These are phyloP conservation scores for Xestia rhomboidea DNA, from an alignment of 2,888 invertebrate genomes.

Conservation along the genomic window DNA sequence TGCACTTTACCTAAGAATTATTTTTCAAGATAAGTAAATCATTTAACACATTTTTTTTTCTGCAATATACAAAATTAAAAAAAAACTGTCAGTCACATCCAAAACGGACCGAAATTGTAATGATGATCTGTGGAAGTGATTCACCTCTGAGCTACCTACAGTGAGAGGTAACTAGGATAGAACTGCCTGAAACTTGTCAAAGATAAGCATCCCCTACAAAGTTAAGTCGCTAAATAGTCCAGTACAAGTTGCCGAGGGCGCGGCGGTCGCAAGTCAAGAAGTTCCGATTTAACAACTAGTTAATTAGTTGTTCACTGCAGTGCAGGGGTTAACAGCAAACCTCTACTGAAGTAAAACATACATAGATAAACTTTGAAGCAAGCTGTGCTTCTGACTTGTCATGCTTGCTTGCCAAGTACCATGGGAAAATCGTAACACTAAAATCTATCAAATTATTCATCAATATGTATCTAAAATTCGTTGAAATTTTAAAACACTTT, in stretches of 20 bases:
- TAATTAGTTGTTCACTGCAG: conserved; percentile 35
- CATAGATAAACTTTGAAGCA: not conserved
- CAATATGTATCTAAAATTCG: too few relatives aligned
- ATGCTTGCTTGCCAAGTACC: not conserved
- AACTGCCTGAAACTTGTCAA: conserved; percentile 62
- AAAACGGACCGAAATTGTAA: not conserved
- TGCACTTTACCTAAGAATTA: not conserved
- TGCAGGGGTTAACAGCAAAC: conserved; percentile 6
- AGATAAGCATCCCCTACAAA: conserved; percentile 67
- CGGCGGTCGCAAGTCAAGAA: conserved; percentile 52
- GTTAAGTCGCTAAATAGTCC: conserved; percentile 66
- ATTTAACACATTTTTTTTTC: not conserved
- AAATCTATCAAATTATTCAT: not conserved
- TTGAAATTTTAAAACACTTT: not conserved
- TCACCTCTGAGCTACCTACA: not conserved
- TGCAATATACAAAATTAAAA: too few relatives aligned
- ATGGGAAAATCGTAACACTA: not conserved
- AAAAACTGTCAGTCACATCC: not conserved
- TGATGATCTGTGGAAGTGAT: not conserved
- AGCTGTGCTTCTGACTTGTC: not conserved
- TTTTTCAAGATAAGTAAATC: not conserved
- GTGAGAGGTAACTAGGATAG: conserved; percentile 22
- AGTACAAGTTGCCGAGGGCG: conserved; percentile 51
- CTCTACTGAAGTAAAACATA: not conserved
- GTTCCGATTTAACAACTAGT: conserved; percentile 34